phyloP scores from a whole-genome alignment of 2,888 invertebrate species.

The Anodontia alba region DNA sequence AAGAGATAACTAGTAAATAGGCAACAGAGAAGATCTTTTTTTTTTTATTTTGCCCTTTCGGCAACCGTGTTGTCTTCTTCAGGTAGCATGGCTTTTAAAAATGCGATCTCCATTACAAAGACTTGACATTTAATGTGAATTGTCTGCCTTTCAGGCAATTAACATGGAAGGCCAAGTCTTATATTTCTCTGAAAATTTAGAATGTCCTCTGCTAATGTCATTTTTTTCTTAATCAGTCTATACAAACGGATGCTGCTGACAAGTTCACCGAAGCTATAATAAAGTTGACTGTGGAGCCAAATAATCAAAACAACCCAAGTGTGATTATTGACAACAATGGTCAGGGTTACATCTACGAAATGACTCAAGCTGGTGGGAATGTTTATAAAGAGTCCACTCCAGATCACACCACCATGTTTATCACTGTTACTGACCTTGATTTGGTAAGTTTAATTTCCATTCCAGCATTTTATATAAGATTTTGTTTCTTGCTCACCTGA shows the following conservation, averaged over 20 bases:
- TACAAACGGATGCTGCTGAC: not conserved
- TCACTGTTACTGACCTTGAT: slow-evolving; percentile 70
- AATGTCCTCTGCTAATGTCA: not conserved
- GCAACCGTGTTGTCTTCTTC: too few relatives aligned
- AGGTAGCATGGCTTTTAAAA: too few relatives aligned
- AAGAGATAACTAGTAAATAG: too few relatives aligned
- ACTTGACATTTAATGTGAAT: too few relatives aligned
- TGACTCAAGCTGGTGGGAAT: slow-evolving; percentile 40
- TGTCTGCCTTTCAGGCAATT: too few relatives aligned
- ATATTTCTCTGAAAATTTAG: too few relatives aligned
- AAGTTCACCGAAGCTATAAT: slow-evolving; percentile 50
- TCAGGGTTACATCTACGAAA: slow-evolving; percentile 71
- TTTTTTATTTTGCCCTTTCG: too few relatives aligned
- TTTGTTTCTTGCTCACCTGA: not conserved
- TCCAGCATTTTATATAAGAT: too few relatives aligned
- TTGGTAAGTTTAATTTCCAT: slow-evolving; percentile 61
- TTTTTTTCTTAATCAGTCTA: not conserved
- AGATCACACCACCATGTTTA: slow-evolving; percentile 22
- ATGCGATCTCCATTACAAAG: too few relatives aligned
- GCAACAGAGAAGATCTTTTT: too few relatives aligned
- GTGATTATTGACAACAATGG: slow-evolving; percentile 40
- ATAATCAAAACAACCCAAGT: slow-evolving; percentile 60
- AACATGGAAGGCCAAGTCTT: too few relatives aligned
- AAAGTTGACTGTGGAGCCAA: slow-evolving; percentile 48
- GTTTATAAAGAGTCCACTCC: slow-evolving; percentile 38